Evolutionary conservation across 2,113 vertebrate genomes (phyloP), one percentile per base, ranked within the genome.

Genomic region (Toxotes jaculatrix): DNA sequence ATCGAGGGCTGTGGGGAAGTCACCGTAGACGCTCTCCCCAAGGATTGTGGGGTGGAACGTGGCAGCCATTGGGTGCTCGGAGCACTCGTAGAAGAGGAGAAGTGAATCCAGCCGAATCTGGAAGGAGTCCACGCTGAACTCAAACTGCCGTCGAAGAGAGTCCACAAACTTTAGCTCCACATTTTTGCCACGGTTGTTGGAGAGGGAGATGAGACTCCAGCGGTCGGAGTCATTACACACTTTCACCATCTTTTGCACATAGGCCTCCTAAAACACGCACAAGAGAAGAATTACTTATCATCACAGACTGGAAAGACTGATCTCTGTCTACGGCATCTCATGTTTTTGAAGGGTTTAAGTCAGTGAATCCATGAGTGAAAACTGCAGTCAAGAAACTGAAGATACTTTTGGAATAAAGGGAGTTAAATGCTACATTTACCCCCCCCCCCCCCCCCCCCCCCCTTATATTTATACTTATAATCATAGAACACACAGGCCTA

Each of bases 221-320:
- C 97, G 97, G 89, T 99, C 98, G 1, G 97, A 98, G 91, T 98
- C 97, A 59, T 98, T 99, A 92, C 97, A 99, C 67, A 99, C 98
- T 94, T 99, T 99, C 85, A 99, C 98, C 98, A 99, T 98, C 96
- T 99, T 99, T 95, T 99, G 98, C 90, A 99, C 98, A 45, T 99
- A 99, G 27, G 98, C 98, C 87, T 99, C 98, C 98, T 99, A 13
- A 55, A 74, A 73, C 73, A 34, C 8, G 66, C n/a, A 61, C 4
- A 61, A 65, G 9, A 2, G 0, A 57, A 66, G 47, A 3, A 31
- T 75, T 13, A 51, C 5, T 7, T 11, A 5, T 45, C n/a, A 53
- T 43, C 6, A 65, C 5, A 57, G 19, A 82, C 13, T 23, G 34
- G 14, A 40, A 23, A 11, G 5, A 31, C 8, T 23, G n/a, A 71